These are phyloP conservation scores for Rhingia campestris DNA, from an alignment of 2,888 invertebrate species.

Conservation along the genomic window DNA sequence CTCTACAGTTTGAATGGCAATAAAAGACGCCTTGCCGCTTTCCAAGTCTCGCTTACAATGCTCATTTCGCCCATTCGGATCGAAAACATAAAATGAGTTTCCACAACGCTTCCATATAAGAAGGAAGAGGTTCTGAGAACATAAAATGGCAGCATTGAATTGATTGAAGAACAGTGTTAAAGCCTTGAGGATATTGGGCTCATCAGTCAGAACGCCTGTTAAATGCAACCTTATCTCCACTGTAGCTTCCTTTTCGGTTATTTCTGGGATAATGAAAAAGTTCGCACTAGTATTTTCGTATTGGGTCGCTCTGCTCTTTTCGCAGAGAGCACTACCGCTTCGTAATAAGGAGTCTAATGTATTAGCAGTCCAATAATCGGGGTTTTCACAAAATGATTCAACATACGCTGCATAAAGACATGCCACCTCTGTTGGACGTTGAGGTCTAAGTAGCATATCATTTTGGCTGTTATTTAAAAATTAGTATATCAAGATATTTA, in stretches of 20 bases:
- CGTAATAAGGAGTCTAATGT: constrained; percentile 78
- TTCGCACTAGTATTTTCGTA: constrained; percentile 77
- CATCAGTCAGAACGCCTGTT: constrained; percentile 76
- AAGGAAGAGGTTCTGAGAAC: constrained; percentile 77
- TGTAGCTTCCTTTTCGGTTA: constrained; percentile 77
- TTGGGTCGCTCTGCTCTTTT: constrained; percentile 75
- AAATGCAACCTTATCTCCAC: constrained; percentile 78
- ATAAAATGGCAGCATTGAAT: constrained; percentile 78
- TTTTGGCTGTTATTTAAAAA: not conserved
- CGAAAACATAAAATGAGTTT: constrained; percentile 85
- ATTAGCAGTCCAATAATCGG: constrained; percentile 79
- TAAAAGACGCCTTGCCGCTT: constrained; percentile 84
- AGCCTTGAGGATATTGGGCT: constrained; percentile 79
- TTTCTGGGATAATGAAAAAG: constrained; percentile 79
- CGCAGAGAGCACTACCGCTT: constrained; percentile 76
- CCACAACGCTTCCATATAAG: constrained; percentile 84
- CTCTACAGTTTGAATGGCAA: constrained; percentile 78
- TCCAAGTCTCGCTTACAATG: constrained; percentile 77
- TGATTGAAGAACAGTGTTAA: constrained; percentile 78
- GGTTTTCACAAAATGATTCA: constrained; percentile 78
- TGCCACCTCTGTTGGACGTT: constrained; percentile 79
- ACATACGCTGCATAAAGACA: constrained; percentile 79
- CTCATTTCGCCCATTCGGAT: constrained; percentile 83
- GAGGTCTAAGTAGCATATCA: constrained; percentile 68
- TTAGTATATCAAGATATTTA: too few species aligned